These are phyloP conservation scores for Oenanthe melanoleuca DNA, from an alignment of 2,113 vertebrate species.

Conservation along the genomic window DNA sequence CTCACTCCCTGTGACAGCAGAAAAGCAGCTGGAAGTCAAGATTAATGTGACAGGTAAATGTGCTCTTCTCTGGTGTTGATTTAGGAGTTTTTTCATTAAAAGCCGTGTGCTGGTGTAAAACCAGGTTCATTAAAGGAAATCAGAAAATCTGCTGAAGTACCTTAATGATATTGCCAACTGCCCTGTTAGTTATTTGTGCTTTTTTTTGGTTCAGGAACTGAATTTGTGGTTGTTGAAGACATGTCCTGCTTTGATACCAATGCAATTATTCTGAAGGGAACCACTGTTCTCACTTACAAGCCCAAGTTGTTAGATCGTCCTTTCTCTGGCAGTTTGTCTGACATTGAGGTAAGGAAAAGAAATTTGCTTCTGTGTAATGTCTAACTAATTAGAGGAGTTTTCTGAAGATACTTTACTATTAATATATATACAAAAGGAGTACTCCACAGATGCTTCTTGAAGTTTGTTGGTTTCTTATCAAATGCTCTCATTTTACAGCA, in stretches of 20 bases:
- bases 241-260: slow-evolving; percentile 89
- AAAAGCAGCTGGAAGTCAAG: slow-evolving; percentile 91
- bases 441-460: not conserved
- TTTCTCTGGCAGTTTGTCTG: slow-evolving; percentile 94
- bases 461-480: not conserved
- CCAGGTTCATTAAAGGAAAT: not conserved
- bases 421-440: not conserved
- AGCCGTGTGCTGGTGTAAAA: not conserved
- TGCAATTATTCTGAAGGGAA: slow-evolving; percentile 96
- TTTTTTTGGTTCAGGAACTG: slow-evolving; percentile 83
- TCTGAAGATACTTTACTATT: not conserved
- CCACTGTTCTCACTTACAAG: slow-evolving; percentile 96
- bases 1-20: slow-evolving; percentile 82
- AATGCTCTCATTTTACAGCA: not conserved
- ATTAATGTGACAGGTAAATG: slow-evolving; percentile 92
- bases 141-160: not conserved
- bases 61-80: not conserved
- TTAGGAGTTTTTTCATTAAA: not conserved
- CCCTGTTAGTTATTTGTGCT: not conserved
- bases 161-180: not conserved
- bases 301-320: slow-evolving; percentile 90
- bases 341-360: slow-evolving; percentile 85
- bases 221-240: slow-evolving; percentile 98
- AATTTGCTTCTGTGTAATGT: not conserved
- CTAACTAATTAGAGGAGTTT: not conserved